Conservation (phyloP, 1,140 invertebrate genomes). For the Augochlora pura region DNA sequence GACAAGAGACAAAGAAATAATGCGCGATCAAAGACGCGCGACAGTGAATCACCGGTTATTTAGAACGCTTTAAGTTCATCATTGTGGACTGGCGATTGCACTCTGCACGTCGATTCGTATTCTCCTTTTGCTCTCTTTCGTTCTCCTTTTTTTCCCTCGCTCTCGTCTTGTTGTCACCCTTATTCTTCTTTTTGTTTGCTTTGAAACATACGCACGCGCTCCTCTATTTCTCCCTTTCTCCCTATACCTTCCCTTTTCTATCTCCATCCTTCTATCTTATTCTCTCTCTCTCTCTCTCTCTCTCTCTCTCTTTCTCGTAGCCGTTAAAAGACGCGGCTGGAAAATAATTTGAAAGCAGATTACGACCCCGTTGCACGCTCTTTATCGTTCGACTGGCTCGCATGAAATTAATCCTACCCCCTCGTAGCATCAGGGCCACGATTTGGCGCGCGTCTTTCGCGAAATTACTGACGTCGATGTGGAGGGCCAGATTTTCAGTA, state of each 20-base stretch:
- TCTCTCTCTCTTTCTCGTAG: background rate
- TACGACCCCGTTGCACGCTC: slow-evolving; percentile 40
- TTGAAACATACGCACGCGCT: background rate
- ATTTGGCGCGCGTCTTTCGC: slow-evolving; percentile 45
- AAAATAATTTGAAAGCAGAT: slow-evolving; percentile 62
- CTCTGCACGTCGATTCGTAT: background rate
- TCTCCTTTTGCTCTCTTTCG: too few relatives aligned
- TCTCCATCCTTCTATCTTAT: too few relatives aligned
- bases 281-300: background rate
- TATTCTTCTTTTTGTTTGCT: background rate
- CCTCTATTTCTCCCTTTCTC: too few relatives aligned
- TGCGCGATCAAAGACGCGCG: background rate
- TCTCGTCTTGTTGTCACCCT: too few relatives aligned
- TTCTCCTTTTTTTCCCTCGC: background rate
- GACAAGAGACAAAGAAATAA: background rate
- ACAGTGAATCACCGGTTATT: background rate
- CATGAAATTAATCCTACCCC: slow-evolving; percentile 51
- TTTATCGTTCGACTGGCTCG: slow-evolving; percentile 37
- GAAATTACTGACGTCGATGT: slow-evolving; percentile 65
- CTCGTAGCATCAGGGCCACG: slow-evolving; percentile 13
- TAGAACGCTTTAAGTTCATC: background rate
- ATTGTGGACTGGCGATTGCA: background rate
- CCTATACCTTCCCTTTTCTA: background rate
- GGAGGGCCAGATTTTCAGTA: slow-evolving; percentile 70
- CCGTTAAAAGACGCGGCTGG: slow-evolving; percentile 46